Conservation (phyloP, 2,113 vertebrate species). For the Platysteira castanea region DNA sequence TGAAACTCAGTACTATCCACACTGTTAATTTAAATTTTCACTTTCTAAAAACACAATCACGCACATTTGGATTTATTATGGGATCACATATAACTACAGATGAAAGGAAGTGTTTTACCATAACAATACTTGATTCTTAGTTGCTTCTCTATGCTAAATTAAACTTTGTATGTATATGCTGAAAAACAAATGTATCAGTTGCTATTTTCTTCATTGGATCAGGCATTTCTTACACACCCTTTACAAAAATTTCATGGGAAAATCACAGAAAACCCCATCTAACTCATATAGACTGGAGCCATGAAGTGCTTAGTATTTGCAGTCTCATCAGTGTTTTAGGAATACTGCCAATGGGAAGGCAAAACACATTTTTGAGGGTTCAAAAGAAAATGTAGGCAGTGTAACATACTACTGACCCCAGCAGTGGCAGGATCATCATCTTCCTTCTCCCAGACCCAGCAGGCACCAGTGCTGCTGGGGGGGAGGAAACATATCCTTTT, state of each 20-base stretch:
- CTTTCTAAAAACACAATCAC: not conserved
- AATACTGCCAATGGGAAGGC: not conserved
- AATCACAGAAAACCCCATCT: not conserved
- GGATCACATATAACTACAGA: not conserved
- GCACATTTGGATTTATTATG: conserved; percentile 10
- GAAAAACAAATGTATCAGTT: conserved; percentile 4
- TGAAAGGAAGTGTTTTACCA: conserved; percentile 18
- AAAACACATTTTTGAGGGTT: not conserved
- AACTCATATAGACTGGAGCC: not conserved
- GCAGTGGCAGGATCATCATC: accelerated
- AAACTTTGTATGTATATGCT: not conserved
- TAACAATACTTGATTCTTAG: conserved; percentile 5
- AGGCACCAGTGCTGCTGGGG: not conserved
- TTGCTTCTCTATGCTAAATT: conserved; percentile 30
- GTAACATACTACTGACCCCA: not conserved
- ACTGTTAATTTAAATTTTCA: conserved; percentile 24
- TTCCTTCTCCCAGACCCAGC: not conserved
- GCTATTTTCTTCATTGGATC: conserved; percentile 23
- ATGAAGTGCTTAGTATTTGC: not conserved
- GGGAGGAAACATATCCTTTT: not conserved
- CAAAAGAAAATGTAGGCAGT: not conserved
- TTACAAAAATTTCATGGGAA: conserved; percentile 47
- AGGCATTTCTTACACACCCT: conserved; percentile 18
- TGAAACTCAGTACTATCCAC: not conserved
- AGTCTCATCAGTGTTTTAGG: not conserved